Percentiles rank a stretch among this genome's conserved stretches.
phyloP scores from a whole-genome alignment of 1,140 invertebrate genomes.

The Philotrypesis tridentata region DNA sequence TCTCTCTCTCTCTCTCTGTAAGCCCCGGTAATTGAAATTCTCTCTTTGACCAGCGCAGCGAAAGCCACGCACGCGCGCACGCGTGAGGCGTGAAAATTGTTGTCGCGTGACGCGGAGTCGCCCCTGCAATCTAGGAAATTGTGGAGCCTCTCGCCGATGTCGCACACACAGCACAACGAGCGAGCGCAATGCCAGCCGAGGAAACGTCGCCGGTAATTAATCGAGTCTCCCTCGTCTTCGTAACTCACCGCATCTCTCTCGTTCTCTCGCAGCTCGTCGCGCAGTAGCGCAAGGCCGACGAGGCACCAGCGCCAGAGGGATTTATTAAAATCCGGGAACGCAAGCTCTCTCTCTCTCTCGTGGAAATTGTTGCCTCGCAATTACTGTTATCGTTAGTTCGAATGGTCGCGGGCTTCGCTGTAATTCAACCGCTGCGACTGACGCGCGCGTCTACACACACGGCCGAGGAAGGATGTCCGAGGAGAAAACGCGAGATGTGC shows the following conservation, averaged over 20 bases:
- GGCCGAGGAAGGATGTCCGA: no score
- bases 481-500: not conserved
- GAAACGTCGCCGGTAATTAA: slow-evolving; percentile 47
- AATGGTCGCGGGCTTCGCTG: not conserved
- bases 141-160: not conserved
- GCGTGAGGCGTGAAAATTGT: not conserved
- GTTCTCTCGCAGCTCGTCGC: no score
- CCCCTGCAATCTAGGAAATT: slow-evolving; percentile 26
- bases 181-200: not conserved
- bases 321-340: not conserved
- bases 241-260: slow-evolving; percentile 4
- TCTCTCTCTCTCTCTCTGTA: no score
- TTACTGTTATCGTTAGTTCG: no score
- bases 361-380: no score
- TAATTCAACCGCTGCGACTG: not conserved
- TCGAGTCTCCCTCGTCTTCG: slow-evolving; percentile 7
- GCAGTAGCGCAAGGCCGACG: no score
- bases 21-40: not conserved
- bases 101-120: slow-evolving; percentile 8
- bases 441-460: no score
- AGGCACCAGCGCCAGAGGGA: slow-evolving; percentile 3
- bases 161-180: not conserved
- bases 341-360: no score
- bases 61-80: not conserved
- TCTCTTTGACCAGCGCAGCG: no score